Evolutionary conservation across 2,888 invertebrate genomes (phyloP).

Genomic region (Lingula anatina): DNA sequence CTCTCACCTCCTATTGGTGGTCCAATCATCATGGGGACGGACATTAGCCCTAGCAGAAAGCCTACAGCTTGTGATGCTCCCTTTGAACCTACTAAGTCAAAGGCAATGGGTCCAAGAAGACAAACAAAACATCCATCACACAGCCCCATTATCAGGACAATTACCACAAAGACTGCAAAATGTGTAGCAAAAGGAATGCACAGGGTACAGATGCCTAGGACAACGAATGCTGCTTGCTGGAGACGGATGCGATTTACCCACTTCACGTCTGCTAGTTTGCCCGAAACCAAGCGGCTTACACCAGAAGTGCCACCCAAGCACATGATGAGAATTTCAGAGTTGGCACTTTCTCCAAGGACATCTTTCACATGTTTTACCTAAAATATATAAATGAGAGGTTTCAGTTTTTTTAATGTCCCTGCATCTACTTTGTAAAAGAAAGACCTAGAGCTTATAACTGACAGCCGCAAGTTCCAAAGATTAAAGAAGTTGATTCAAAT

Average conservation of each 20-base stretch:
- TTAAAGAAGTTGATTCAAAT: neutral
- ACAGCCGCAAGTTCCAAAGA: no score
- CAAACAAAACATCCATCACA: constrained; percentile 92
- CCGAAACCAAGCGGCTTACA: constrained; percentile 76
- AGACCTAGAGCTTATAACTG: no score
- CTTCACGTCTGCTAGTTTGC: constrained; percentile 74
- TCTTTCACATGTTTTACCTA: constrained; percentile 64
- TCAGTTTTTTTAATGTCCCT: no score
- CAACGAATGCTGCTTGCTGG: constrained; percentile 63
- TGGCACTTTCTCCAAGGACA: constrained; percentile 60
- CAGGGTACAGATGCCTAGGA: constrained; percentile 36
- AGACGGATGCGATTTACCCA: constrained; percentile 73
- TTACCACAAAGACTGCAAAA: constrained; percentile 64
- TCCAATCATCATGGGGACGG: constrained; percentile 78
- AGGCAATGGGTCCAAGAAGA: constrained; percentile 84
- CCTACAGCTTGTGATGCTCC: constrained; percentile 89
- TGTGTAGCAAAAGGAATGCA: constrained; percentile 50
- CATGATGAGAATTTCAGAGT: constrained; percentile 63
- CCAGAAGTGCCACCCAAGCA: constrained; percentile 83
- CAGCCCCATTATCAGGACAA: constrained; percentile 78
- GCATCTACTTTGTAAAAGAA: no score
- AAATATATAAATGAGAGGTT: no score
- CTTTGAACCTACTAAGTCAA: constrained; percentile 76
- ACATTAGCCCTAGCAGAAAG: constrained; percentile 79
- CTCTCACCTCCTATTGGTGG: constrained; percentile 79